Evolutionary conservation across 1,140 invertebrate genomes (phyloP).

Genomic region (Drosophila cardini): DNA sequence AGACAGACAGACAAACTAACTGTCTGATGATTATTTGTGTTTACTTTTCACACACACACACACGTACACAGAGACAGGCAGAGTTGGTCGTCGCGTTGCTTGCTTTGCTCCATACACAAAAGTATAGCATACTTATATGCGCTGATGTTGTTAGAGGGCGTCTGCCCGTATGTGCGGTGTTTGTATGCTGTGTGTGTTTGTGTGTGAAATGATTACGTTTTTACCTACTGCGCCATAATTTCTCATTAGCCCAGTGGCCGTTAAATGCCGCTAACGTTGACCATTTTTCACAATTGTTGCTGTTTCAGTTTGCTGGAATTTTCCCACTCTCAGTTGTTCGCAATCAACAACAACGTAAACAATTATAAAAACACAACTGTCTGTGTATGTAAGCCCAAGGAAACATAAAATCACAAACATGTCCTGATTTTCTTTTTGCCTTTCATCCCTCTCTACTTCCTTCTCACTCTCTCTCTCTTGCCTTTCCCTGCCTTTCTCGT

Average conservation of each 20-base stretch:
- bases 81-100: conserved; percentile 35
- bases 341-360: conserved; percentile 48
- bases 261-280: conserved; percentile 55
- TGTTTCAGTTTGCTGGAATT: background rate
- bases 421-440: conserved; percentile 41
- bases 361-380: conserved; percentile 43
- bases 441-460: background rate
- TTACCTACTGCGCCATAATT: conserved; percentile 64
- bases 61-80: conserved; percentile 21
- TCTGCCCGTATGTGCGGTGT: background rate
- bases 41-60: conserved; percentile 52
- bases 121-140: conserved; percentile 50
- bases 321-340: conserved; percentile 12
- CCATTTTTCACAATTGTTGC: conserved; percentile 45
- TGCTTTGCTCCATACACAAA: conserved; percentile 58
- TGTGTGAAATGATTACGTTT: conserved; percentile 45
- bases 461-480: background rate
- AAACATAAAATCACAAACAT: conserved; percentile 52
- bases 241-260: conserved; percentile 76
- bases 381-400: conserved; percentile 26
- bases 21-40: conserved; percentile 82
- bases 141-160: conserved; percentile 1
- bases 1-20: conserved; percentile 67
- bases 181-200: conserved; percentile 1
- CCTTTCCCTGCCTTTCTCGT: background rate